Percentiles rank a stretch among this genome's conserved stretches.
Conservation (phyloP, 92 coral and sea anemone genomes). For the Hydrozoanthus gracilis region DNA sequence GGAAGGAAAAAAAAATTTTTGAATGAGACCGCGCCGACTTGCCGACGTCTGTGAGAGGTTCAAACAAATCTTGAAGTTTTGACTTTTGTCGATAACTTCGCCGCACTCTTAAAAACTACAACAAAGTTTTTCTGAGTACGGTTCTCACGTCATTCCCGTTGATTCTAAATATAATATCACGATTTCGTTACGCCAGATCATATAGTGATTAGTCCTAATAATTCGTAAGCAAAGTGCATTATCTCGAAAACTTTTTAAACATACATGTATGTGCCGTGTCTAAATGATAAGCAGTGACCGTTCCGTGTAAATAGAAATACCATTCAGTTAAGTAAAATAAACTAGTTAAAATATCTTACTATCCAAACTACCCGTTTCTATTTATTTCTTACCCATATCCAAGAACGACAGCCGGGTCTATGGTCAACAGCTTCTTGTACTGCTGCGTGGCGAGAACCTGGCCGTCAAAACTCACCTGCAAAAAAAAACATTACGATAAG, state of each 20-base stretch:
- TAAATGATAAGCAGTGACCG: slow-evolving; percentile 8
- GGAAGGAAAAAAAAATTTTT: not conserved
- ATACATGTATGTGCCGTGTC: not conserved
- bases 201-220: not conserved
- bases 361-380: slow-evolving; percentile 8
- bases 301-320: slow-evolving; percentile 1
- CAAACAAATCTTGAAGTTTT: no score
- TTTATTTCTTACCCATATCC: slow-evolving; percentile 69
- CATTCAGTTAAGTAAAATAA: not conserved
- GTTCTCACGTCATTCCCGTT: not conserved
- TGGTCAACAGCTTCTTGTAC: slow-evolving; percentile 80
- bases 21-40: not conserved
- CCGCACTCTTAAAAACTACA: no score
- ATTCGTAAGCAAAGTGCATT: not conserved
- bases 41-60: not conserved
- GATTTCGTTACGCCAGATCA: slow-evolving; percentile 5
- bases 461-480: slow-evolving; percentile 88
- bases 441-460: slow-evolving; percentile 93
- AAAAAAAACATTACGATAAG: slow-evolving; percentile 3
- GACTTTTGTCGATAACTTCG: not conserved
- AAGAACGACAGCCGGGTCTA: slow-evolving; percentile 72
- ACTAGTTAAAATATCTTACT: slow-evolving; percentile 5
- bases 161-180: slow-evolving; percentile 1
- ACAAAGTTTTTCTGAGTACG: no score
- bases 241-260: not conserved